Percentiles rank a stretch among this genome's conserved stretches.
Conservation (phyloP, 2,797 vertebrate genomes). For the Pseudotriccus pelzelni region DNA sequence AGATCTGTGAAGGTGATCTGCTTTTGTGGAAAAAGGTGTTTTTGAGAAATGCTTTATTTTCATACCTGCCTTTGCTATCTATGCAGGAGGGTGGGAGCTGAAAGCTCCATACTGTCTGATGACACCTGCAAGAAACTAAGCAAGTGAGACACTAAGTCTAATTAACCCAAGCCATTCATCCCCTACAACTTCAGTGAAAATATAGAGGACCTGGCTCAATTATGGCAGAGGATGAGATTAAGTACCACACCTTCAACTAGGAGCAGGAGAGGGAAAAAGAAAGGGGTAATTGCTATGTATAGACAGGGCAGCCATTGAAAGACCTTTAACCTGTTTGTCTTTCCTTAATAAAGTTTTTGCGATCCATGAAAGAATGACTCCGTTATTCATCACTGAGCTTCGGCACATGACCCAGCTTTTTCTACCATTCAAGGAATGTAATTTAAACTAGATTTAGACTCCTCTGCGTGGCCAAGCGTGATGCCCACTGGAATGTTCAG, state of each 20-base stretch:
- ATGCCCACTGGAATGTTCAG: conserved; percentile 37
- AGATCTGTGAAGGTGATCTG: background rate
- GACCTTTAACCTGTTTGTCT: conserved; percentile 27
- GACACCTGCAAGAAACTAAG: background rate
- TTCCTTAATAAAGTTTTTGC: conserved; percentile 39
- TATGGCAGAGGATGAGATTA: background rate
- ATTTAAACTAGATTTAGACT: conserved; percentile 54
- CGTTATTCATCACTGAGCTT: conserved; percentile 44
- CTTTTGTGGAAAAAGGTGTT: background rate
- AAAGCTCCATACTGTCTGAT: background rate
- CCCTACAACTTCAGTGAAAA: background rate
- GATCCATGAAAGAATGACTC: conserved; percentile 15
- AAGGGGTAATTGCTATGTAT: background rate
- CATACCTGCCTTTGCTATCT: background rate
- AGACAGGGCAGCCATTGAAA: background rate
- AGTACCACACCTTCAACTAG: background rate
- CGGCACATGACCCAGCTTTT: conserved; percentile 16
- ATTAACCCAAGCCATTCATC: background rate
- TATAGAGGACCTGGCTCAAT: background rate
- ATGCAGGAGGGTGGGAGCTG: background rate
- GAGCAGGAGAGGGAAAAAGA: background rate
- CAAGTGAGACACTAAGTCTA: background rate
- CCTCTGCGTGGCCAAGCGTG: background rate
- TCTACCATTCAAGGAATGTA: conserved; percentile 57
- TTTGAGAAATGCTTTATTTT: background rate